Conservation (phyloP, 1,140 invertebrate species). For the Drosophila pallidifrons region DNA sequence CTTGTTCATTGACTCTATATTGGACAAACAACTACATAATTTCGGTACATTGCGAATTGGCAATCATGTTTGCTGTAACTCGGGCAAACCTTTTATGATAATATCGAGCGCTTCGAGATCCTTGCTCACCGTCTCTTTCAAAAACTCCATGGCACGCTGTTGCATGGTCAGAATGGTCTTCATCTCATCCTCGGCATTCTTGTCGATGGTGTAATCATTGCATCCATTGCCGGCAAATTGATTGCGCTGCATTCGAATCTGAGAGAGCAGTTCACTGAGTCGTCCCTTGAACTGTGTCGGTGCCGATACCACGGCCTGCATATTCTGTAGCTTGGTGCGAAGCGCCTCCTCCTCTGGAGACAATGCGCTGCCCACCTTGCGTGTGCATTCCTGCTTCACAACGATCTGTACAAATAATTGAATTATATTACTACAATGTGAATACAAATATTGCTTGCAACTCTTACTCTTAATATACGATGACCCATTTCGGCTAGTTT, state of each 20-base stretch:
- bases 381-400: constrained; percentile 93
- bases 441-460: neutral
- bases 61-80: constrained; percentile 66
- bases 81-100: constrained; percentile 91
- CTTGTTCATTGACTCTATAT: constrained; percentile 66
- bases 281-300: constrained; percentile 97
- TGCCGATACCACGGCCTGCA: constrained; percentile 94
- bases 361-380: constrained; percentile 94
- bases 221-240: constrained; percentile 85
- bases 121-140: constrained; percentile 92
- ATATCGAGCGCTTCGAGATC: constrained; percentile 91
- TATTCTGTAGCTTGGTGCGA: constrained; percentile 92
- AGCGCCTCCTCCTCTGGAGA: constrained; percentile 95
- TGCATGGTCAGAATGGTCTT: constrained; percentile 92
- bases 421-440: neutral
- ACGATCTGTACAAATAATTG: constrained; percentile 87
- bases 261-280: constrained; percentile 95
- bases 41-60: constrained; percentile 26
- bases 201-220: constrained; percentile 87
- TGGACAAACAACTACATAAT: constrained; percentile 47
- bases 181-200: constrained; percentile 88
- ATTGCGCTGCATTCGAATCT: constrained; percentile 91
- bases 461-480: constrained; percentile 89
- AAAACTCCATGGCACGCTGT: constrained; percentile 93
- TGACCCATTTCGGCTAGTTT: constrained; percentile 92